A percentile compares a stretch with the other conserved stretches of the same genome.
phyloP scores from a whole-genome alignment of 2,888 invertebrate genomes.

The Limnephilus auricula region DNA sequence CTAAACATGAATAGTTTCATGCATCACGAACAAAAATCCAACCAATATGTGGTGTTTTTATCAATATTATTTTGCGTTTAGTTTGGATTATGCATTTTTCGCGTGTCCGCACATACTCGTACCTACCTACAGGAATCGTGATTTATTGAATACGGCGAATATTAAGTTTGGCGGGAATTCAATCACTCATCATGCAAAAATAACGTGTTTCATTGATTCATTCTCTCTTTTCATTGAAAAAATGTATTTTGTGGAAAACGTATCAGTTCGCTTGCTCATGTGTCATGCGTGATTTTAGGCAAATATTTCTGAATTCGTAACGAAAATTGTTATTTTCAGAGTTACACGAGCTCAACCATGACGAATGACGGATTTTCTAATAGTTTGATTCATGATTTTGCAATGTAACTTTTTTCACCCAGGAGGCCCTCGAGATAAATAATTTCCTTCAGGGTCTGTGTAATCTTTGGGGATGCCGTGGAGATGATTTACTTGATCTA shows the following conservation, averaged over 20 bases:
- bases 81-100: slow-evolving; percentile 45
- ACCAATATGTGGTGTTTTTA: slow-evolving; percentile 3
- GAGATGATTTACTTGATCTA: too few relatives aligned
- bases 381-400: background rate
- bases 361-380: background rate
- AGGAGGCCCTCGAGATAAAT: too few relatives aligned
- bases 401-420: background rate
- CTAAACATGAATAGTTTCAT: slow-evolving; percentile 9
- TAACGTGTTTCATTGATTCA: background rate
- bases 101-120: background rate
- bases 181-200: slow-evolving; percentile 17
- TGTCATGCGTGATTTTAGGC: background rate
- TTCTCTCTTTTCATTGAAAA: background rate
- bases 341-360: background rate
- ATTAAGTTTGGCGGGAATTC: slow-evolving; percentile 17
- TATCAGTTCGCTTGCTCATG: background rate
- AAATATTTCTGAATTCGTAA: background rate
- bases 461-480: too few relatives aligned
- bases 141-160: slow-evolving; percentile 31
- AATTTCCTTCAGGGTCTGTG: too few relatives aligned
- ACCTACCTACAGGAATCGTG: background rate
- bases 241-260: background rate
- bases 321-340: background rate
- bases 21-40: background rate
- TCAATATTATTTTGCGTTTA: background rate